Conservation (phyloP, 1,140 invertebrate genomes). For the Drosophila parabipectinata region DNA sequence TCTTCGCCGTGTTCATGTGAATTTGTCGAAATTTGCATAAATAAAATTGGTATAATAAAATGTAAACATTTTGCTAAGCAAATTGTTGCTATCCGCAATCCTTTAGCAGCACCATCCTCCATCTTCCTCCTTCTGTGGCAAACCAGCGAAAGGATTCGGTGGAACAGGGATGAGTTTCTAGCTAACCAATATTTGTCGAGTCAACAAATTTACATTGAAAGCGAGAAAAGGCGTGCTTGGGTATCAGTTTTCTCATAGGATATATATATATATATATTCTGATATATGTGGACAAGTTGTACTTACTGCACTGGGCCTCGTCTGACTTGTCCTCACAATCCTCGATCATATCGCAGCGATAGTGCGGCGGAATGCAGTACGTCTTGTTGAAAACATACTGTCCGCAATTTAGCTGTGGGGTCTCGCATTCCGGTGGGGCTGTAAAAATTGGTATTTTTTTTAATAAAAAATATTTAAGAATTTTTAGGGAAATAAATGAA, state of each 20-base stretch:
- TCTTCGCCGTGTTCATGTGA: slow-evolving; percentile 36
- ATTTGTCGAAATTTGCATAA: slow-evolving; percentile 72
- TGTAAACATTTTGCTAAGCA: slow-evolving; percentile 80
- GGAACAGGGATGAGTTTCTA: neutral
- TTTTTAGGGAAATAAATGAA: neutral
- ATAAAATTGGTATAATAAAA: slow-evolving; percentile 81
- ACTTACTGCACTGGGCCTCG: slow-evolving; percentile 97
- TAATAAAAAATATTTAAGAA: neutral
- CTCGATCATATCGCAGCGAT: slow-evolving; percentile 95
- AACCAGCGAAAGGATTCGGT: neutral
- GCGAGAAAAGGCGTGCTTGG: slow-evolving; percentile 18
- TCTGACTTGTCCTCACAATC: slow-evolving; percentile 98
- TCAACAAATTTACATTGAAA: slow-evolving; percentile 74
- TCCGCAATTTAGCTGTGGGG: slow-evolving; percentile 93
- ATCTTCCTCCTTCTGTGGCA: neutral
- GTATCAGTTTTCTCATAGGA: slow-evolving; percentile 6
- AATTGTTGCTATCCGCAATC: slow-evolving; percentile 57
- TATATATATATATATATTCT: neutral
- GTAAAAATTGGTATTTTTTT: slow-evolving; percentile 34
- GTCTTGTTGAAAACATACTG: slow-evolving; percentile 97
- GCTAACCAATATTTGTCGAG: slow-evolving; percentile 66
- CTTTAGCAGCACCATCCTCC: neutral
- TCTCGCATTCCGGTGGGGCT: slow-evolving; percentile 96
- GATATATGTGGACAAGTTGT: neutral
- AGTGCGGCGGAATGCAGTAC: slow-evolving; percentile 95